phyloP scores from a whole-genome alignment of 1,140 invertebrate genomes.

The Aleiodes sp. region DNA sequence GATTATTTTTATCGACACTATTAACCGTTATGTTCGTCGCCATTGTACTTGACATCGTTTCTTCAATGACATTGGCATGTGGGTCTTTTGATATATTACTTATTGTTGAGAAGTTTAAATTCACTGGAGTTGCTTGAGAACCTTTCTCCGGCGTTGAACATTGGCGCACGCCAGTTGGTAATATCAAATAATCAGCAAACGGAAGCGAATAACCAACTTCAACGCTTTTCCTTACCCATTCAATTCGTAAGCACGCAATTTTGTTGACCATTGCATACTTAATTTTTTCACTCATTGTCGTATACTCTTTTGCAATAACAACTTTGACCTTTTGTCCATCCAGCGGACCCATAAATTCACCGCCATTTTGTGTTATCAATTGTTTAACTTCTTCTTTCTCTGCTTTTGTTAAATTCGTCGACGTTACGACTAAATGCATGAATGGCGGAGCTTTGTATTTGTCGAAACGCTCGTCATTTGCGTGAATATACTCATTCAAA shows the following conservation, averaged over 20 bases:
- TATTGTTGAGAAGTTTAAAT: constrained; percentile 45
- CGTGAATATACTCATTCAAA: constrained; percentile 70
- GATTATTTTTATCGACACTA: no score
- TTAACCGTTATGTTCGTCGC: constrained; percentile 30
- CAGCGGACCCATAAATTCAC: constrained; percentile 64
- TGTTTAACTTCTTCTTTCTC: constrained; percentile 78
- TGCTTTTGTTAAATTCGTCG: constrained; percentile 75
- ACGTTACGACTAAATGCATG: constrained; percentile 80
- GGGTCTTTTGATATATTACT: constrained; percentile 36
- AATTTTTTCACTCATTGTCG: constrained; percentile 80
- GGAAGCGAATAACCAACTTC: constrained; percentile 78
- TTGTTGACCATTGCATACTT: constrained; percentile 79
- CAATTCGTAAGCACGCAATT: constrained; percentile 75
- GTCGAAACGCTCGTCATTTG: constrained; percentile 72
- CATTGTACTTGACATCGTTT: constrained; percentile 37
- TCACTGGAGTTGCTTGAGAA: constrained; percentile 33
- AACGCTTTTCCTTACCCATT: constrained; percentile 84
- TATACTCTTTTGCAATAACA: constrained; percentile 59
- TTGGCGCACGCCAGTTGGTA: constrained; percentile 56
- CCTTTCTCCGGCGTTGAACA: constrained; percentile 69
- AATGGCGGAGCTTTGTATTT: constrained; percentile 81
- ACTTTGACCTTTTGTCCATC: constrained; percentile 58
- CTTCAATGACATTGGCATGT: constrained; percentile 39
- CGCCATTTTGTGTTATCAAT: constrained; percentile 79
- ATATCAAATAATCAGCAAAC: constrained; percentile 72